Conservation (phyloP, 2,797 vertebrate species). For the Apodemus agrarius region DNA sequence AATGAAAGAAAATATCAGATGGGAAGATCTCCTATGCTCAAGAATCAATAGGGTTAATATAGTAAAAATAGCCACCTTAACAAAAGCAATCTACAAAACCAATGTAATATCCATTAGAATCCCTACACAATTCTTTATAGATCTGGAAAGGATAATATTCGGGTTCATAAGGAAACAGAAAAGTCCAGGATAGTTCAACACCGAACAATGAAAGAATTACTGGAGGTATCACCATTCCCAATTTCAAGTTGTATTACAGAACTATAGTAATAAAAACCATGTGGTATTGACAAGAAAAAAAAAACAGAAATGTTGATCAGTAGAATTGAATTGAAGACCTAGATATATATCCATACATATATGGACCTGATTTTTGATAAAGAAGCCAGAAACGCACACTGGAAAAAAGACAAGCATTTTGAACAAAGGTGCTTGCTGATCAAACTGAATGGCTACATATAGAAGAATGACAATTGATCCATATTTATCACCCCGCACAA, state of each 20-base stretch:
- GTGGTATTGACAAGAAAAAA: background rate
- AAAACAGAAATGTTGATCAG: background rate
- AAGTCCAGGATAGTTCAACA: background rate
- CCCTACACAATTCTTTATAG: background rate
- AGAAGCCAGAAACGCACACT: background rate
- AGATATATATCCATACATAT: background rate
- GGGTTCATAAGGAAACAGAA: background rate
- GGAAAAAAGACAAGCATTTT: background rate
- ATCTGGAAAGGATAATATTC: background rate
- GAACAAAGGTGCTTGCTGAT: background rate
- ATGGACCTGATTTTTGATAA: background rate
- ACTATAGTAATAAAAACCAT: background rate
- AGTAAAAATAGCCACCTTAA: background rate
- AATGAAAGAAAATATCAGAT: background rate
- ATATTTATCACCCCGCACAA: background rate
- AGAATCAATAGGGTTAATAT: background rate
- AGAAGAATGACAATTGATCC: background rate
- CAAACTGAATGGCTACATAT: background rate
- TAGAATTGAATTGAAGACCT: background rate
- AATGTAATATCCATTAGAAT: background rate
- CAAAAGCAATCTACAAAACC: background rate
- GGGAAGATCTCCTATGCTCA: background rate
- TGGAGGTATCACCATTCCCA: background rate
- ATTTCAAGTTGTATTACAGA: background rate
- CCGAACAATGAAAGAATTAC: background rate